Percentiles rank a stretch among this genome's conserved stretches.
phyloP scores from a whole-genome alignment of 2,888 invertebrate genomes.

The Diarsia mendica region DNA sequence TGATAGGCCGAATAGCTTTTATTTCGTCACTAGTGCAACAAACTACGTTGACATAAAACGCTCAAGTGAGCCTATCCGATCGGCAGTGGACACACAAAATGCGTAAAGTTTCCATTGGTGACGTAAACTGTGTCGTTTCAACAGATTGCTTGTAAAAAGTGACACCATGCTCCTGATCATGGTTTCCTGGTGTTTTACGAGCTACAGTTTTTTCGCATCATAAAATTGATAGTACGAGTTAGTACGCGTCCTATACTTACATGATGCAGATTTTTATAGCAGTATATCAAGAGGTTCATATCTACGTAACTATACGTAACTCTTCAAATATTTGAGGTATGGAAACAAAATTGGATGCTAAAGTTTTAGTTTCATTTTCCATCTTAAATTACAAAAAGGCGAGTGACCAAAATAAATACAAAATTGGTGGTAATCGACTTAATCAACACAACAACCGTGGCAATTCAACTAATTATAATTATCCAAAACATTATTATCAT shows the following conservation, averaged over 20 bases:
- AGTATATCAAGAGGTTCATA: background rate
- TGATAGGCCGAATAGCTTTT: constrained; percentile 45
- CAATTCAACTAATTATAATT: background rate
- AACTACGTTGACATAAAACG: constrained; percentile 58
- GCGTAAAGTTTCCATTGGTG: constrained; percentile 51
- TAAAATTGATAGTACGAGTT: background rate
- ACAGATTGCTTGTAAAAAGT: constrained; percentile 28
- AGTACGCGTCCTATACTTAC: too few species aligned
- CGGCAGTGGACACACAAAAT: constrained; percentile 43
- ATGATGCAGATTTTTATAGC: background rate
- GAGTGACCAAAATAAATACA: background rate
- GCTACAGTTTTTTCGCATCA: background rate
- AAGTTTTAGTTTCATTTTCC: background rate
- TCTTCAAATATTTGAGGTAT: background rate
- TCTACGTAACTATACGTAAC: too few species aligned
- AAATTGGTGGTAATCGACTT: background rate
- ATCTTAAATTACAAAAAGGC: background rate
- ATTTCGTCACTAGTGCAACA: constrained; percentile 40
- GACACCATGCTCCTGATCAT: background rate
- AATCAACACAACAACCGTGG: background rate
- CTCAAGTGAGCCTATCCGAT: constrained; percentile 41
- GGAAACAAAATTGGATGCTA: background rate
- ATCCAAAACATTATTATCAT: constrained; percentile 3
- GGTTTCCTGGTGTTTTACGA: background rate
- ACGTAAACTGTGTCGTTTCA: constrained; percentile 28